Base-by-base conservation (phyloP, 2,113 vertebrate genomes). In the Leucopsar rothschildi region DNA sequence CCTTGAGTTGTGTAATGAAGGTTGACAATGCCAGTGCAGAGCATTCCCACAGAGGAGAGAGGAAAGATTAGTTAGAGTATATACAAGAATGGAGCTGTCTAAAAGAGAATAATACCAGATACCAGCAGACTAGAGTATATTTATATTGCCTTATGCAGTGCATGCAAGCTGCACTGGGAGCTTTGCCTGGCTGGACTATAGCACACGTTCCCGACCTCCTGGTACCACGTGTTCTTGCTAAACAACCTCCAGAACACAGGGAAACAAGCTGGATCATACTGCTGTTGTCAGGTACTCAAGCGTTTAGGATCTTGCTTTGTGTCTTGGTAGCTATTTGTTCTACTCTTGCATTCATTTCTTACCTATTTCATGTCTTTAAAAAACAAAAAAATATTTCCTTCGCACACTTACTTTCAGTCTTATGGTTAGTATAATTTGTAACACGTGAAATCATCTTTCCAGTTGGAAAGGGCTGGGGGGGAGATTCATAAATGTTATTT, bases 201-300 rank as follows among this genome's bases (percentile, higher is more conserved):
- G 35, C 6, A 3, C 40, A 7, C 1, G 4, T 64, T 50, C 35
- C 29, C 1, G 0, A 55, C 39, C 59, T 81, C 27, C n/a, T 7
- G 1, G 31, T 80, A 8, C 53, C 6, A 3, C 2, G 7, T 28
- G 21, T 56, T 66, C 27, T 47, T 70, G 69, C 44, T 6, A 7
- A 89, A 56, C 33, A 13, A 4, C 31, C 23, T 53, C 45, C 23
- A 42, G 28, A 72, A 35, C 37, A n/a, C 0, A 5, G 29, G 24
- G 28, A 33, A 63, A 19, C 17, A 47, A 68, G 10, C 25, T 64
- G 25, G 17, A 22, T 79, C 42, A 13, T 29, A 39, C 3, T 68
- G 24, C 39, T 53, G 28, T 56, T 11, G 19, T 61, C 53, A 73
- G 35, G 53, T 68, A 64, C 14, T 68, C 27, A 16, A 23, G 35